Evolutionary conservation across 2,113 vertebrate species (phyloP).

Genomic region (Silurus glanis): DNA sequence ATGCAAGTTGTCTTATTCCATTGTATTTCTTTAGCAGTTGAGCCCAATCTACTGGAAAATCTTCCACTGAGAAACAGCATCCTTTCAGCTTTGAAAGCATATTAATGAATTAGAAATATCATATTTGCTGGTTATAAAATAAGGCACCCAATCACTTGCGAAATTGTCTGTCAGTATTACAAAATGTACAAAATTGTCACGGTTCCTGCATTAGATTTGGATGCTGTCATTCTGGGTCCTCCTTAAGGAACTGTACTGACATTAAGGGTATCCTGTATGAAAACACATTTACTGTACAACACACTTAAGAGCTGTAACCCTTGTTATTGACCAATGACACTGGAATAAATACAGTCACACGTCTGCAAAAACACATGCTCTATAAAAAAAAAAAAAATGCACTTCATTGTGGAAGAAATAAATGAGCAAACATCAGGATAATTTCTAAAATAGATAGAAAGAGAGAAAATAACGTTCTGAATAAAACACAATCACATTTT

Average conservation of each 20-base stretch:
- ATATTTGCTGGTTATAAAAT: slow-evolving; percentile 56
- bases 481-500: neutral
- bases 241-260: slow-evolving; percentile 25
- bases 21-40: slow-evolving; percentile 29
- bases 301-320: neutral
- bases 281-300: slow-evolving; percentile 46
- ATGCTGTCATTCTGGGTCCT: slow-evolving; percentile 3
- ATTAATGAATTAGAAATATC: slow-evolving; percentile 17
- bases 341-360: slow-evolving; percentile 57
- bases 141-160: slow-evolving; percentile 60
- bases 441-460: slow-evolving; percentile 31
- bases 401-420: slow-evolving; percentile 42
- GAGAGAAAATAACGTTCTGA: neutral
- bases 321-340: slow-evolving; percentile 34
- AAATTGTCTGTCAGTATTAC: slow-evolving; percentile 15
- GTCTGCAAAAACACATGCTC: slow-evolving; percentile 47
- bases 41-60: slow-evolving; percentile 25
- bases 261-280: slow-evolving; percentile 36
- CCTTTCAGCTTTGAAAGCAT: slow-evolving; percentile 12
- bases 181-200: slow-evolving; percentile 39
- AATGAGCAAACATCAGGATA: slow-evolving; percentile 32
- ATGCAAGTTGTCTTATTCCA: neutral
- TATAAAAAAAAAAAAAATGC: slow-evolving; percentile 46
- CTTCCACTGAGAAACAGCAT: slow-evolving; percentile 29
- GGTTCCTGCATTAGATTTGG: slow-evolving; percentile 7